Base-by-base conservation (phyloP, 1,140 invertebrate genomes). In the Anoplolepis gracilipes region DNA sequence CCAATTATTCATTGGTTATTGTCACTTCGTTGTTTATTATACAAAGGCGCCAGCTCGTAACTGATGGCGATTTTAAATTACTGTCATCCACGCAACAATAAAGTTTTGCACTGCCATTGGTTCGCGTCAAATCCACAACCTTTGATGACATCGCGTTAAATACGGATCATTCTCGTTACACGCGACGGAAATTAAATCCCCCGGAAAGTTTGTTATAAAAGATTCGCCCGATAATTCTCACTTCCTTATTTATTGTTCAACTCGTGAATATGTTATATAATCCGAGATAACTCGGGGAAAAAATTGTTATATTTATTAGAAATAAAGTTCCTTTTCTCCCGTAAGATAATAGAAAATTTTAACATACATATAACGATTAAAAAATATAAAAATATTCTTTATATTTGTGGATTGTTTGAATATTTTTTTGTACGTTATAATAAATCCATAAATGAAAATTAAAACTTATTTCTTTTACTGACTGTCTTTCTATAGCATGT, bases 1-100 rank as follows among this genome's bases (percentile, higher is more conserved):
- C 42, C 79, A 79, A 86, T 89, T 89, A 88, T 79, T 39, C 81
- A 76, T 46, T 62, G 53, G 22, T 55, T 75, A 75, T 61, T 67
- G 86, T 65, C 28, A 62, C 70, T 76, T 79, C 77, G 67, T 87
- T 87, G 87, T 85, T 89, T 84, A 88, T 90, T 82, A 88, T 86
- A 61, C 73, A 75, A 89, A 86, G 69, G 75, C 59, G 65, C 25
- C 11, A 13, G 8, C 28, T 25, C 42, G 36, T 59, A 82, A 46
- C 53, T 73, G 28, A 59, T 25, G 6, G 42, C 28, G 61, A 79
- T 88, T 85, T 86, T 77, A 77, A 78, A 72, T 82, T 59, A 73
- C 42, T 28, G 13, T 59, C 28, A 19, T 39, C 36, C 25, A 39
- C 19, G 36, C 33, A 72, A 82, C 59, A 82, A 73, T 59, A 82